Evolutionary conservation across 2,888 invertebrate genomes (phyloP), one percentile per base, ranked within the genome.

Genomic region (Alcis repandata): DNA sequence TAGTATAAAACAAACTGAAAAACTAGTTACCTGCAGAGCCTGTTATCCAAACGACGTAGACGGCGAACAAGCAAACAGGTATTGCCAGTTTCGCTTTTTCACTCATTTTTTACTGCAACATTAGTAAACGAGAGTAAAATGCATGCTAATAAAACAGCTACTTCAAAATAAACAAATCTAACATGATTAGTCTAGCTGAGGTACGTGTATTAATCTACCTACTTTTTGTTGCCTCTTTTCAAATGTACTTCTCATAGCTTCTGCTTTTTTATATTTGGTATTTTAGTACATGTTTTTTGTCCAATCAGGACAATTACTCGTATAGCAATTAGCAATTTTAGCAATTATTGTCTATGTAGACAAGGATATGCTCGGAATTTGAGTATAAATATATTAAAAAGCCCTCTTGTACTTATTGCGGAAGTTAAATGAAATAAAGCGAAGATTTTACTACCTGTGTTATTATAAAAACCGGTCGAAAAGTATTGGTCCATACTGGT

Each of bases 41-140:
- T 63, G 83, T 79, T 69, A 78, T 80, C 84, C 83, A 85, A 40
- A 81, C 66, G 2, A 83, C 46, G 70, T 79, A 75, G 32, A 78
- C 68, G 0, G 66, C 76, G 54, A 73, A 67, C 32, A 82, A 57
- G 69, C 79, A 80, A 61, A 79, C 75, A 6, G 82, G 82, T 71
- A 83, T 17, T 22, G 74, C 78, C 19, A 75, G 57, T 68, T 67
- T 61, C 51, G 54, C 22, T 57, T 60, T 74, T 41, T 66, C 60
- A 32, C 68, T 52, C 75, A 79, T 78, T 53, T 75, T 71, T 67
- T 59, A 45, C 67, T 64, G 54, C 20, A 64, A 65, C 40, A 57
- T 52, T 19, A 38, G 11, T 2, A 46, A 36, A 22, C 46, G 53
- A 43, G 40, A 53, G 53, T 53, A 41, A 20, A 53, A 41, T 40